A percentile compares a stretch with the other conserved stretches of the same genome.
Conservation (phyloP, 2,113 vertebrate species). For the Sarotherodon lohbergeri region DNA sequence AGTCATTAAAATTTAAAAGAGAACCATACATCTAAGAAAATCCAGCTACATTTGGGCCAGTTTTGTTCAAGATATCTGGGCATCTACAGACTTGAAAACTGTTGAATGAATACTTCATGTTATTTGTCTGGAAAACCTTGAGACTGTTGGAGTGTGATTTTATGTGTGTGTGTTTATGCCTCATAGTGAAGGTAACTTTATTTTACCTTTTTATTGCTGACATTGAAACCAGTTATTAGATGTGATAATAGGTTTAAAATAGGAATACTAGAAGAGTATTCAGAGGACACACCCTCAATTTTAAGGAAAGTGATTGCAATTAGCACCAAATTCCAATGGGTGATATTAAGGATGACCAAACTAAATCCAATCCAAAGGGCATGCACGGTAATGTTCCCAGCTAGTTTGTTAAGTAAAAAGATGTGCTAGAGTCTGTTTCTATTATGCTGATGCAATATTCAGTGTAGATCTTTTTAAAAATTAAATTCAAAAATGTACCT, state of each 20-base stretch:
- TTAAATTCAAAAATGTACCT: not conserved
- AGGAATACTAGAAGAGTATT: not conserved
- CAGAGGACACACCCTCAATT: not conserved
- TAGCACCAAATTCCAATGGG: not conserved
- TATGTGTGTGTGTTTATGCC: not conserved
- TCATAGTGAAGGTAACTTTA: not conserved
- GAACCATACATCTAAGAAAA: not conserved
- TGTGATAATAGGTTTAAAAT: not conserved
- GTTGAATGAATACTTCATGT: not conserved
- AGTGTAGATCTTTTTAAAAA: not conserved
- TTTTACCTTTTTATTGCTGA: not conserved
- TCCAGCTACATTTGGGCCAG: not conserved
- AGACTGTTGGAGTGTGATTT: not conserved
- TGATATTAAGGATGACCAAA: not conserved
- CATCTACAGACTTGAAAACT: not conserved
- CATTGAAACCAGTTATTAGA: not conserved
- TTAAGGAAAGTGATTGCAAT: not conserved
- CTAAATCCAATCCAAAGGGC: not conserved
- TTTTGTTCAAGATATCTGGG: not conserved
- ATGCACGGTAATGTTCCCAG: not conserved
- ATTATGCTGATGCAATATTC: not conserved
- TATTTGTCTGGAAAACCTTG: not conserved
- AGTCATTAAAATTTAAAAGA: not conserved
- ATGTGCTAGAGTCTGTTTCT: not conserved
- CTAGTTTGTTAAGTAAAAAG: not conserved